Conservation (phyloP, 2,888 invertebrate genomes). For the Tipula vernalis region DNA sequence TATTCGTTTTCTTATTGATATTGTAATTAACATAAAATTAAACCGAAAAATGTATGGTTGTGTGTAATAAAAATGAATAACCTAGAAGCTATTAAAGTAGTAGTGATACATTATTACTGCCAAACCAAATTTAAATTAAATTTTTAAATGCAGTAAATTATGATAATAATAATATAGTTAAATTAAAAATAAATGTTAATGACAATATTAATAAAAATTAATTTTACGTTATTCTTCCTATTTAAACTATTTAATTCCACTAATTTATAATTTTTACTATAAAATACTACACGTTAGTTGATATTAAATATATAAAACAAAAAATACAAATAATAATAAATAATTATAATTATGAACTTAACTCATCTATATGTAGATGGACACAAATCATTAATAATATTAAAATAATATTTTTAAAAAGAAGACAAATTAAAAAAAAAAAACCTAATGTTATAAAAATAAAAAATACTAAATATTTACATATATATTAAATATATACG, state of each 20-base stretch:
- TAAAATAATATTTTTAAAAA: conserved; percentile 8
- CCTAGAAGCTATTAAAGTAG: not conserved
- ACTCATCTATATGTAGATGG: conserved; percentile 27
- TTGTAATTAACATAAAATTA: not conserved
- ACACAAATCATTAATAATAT: conserved; percentile 12
- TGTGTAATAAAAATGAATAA: not conserved
- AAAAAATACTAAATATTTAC: conserved; percentile 19
- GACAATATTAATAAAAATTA: not conserved
- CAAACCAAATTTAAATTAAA: not conserved
- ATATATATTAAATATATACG: conserved; percentile 26
- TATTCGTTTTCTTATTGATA: not conserved
- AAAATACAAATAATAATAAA: conserved; percentile 13
- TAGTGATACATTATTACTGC: not conserved
- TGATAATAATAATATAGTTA: not conserved
- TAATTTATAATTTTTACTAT: not conserved
- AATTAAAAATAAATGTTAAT: not conserved
- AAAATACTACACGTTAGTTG: not conserved
- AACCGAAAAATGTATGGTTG: not conserved
- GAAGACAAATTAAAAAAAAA: not conserved
- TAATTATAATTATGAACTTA: conserved; percentile 15
- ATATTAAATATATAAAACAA: conserved; percentile 13
- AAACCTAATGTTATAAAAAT: not conserved
- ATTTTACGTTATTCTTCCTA: not conserved
- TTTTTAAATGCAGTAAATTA: not conserved
- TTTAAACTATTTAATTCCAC: not conserved